Evolutionary conservation across 2,113 vertebrate species (phyloP), one percentile per base, ranked within the genome.

Genomic region (Copsychus sechellarum): DNA sequence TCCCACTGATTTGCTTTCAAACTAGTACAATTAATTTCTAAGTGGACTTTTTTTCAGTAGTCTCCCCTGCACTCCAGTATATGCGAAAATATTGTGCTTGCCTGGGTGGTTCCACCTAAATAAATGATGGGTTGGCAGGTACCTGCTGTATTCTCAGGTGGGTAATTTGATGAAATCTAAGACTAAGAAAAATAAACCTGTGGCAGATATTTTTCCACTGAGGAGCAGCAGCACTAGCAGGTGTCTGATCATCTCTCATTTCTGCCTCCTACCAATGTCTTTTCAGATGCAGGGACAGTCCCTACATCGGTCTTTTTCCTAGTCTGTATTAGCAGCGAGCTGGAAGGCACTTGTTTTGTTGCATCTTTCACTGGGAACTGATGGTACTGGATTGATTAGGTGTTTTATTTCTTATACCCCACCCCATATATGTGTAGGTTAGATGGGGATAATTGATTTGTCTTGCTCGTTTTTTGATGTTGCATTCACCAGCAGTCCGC

Each of bases 51-150:
- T 67, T 71, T 53, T 69, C 23, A 45, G 25, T 56, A 69, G 7
- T 36, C 26, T 85, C 5, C 29, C 6, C 24, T 31, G 24, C 0
- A 0, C 20, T 24, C 17, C 12, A 28, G 23, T 58, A 24, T 31
- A 19, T 60, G 22, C 17, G 40, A 50, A 92, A 92, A 57, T 81
- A 81, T 7, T 73, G 28, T 65, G 23, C 12, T 92, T 20, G 17
- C 28, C 9, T 34, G 45, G 12, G 31, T 29, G 69, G 21, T 54
- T 91, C 77, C 31, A 69, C 11, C n/a, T 33, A 48, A 53, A 54
- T 73, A 29, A 71, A 54, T 69, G 69, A 54, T 38, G 19, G 36
- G 29, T 54, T 42, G 36, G 69, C 50, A 71, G 50, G 36, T 53
- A 78, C 23, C 20, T 73, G 23, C 21, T 62, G 8, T 36, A 31